These are phyloP conservation scores for Zosterops pallidus DNA, from an alignment of 2,113 vertebrate species.

Conservation along the genomic window DNA sequence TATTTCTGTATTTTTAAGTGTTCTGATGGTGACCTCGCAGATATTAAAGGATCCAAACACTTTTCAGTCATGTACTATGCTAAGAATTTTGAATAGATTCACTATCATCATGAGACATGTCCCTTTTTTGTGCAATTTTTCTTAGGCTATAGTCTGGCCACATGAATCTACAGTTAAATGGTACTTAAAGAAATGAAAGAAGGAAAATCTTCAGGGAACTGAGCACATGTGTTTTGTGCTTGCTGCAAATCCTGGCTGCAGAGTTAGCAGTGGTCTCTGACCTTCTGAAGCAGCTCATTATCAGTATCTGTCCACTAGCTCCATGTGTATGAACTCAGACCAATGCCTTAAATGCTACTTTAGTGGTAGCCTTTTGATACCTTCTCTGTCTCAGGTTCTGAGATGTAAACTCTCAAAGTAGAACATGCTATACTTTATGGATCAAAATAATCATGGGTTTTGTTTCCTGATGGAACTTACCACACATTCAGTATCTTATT, in stretches of 20 bases:
- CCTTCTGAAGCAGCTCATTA: not conserved
- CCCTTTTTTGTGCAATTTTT: not conserved
- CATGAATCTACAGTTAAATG: not conserved
- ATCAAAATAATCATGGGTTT: not conserved
- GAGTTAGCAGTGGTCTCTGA: not conserved
- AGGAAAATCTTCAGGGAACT: not conserved
- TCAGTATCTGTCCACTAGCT: not conserved
- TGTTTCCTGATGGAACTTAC: not conserved
- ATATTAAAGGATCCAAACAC: not conserved
- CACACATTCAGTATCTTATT: not conserved
- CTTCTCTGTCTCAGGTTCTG: not conserved
- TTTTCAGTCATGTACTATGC: not conserved
- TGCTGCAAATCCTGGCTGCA: not conserved
- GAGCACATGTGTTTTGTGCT: not conserved
- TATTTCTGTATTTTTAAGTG: not conserved
- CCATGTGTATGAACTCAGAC: fast-evolving
- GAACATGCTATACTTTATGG: not conserved
- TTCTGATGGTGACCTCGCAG: not conserved
- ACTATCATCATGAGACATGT: not conserved
- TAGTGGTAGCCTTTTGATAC: not conserved
- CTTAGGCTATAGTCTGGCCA: not conserved
- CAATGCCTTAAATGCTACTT: not conserved
- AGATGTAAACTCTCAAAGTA: not conserved
- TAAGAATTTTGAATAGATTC: not conserved
- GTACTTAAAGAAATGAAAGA: not conserved